Percentiles rank a stretch among this genome's conserved stretches.
Conservation (phyloP, 2,113 vertebrate genomes). For the Osmerus eperlanus region DNA sequence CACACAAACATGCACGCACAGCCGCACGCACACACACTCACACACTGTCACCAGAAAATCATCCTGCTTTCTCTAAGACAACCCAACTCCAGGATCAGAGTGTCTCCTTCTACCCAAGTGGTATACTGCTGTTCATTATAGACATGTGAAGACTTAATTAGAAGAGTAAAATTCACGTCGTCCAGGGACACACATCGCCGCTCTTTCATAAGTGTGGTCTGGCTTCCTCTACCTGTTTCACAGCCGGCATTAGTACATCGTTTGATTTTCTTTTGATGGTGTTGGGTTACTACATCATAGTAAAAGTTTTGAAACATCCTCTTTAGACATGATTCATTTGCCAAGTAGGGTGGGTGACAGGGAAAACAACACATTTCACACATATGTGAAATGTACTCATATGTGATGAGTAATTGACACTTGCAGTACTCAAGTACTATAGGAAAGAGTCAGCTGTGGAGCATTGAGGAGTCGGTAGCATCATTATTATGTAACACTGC, state of each 20-base stretch:
- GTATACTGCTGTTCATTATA: slow-evolving; percentile 70
- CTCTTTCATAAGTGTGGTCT: slow-evolving; percentile 55
- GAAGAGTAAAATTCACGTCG: slow-evolving; percentile 66
- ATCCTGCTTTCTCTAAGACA: slow-evolving; percentile 41
- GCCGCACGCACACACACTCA: slow-evolving; percentile 4
- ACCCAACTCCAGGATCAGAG: slow-evolving; percentile 44
- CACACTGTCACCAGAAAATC: slow-evolving; percentile 8
- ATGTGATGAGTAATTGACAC: slow-evolving; percentile 57
- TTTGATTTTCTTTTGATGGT: slow-evolving; percentile 54
- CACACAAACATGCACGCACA: slow-evolving; percentile 29
- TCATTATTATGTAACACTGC: slow-evolving; percentile 47
- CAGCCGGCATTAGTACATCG: slow-evolving; percentile 68
- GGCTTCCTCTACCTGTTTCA: slow-evolving; percentile 56
- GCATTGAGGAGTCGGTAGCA: slow-evolving; percentile 64
- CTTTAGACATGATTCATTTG: slow-evolving; percentile 67
- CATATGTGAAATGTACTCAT: neutral
- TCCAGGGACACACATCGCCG: slow-evolving; percentile 56
- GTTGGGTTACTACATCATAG: slow-evolving; percentile 18
- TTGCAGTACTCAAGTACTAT: slow-evolving; percentile 38
- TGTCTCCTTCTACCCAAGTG: slow-evolving; percentile 59
- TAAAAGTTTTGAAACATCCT: slow-evolving; percentile 53
- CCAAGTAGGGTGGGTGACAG: slow-evolving; percentile 3
- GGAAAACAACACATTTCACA: slow-evolving; percentile 22
- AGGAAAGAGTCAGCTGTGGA: slow-evolving; percentile 32
- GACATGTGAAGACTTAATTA: slow-evolving; percentile 73